These are phyloP conservation scores for Dinomys branickii DNA, from an alignment of 2,113 vertebrate genomes.

Conservation along the genomic window DNA sequence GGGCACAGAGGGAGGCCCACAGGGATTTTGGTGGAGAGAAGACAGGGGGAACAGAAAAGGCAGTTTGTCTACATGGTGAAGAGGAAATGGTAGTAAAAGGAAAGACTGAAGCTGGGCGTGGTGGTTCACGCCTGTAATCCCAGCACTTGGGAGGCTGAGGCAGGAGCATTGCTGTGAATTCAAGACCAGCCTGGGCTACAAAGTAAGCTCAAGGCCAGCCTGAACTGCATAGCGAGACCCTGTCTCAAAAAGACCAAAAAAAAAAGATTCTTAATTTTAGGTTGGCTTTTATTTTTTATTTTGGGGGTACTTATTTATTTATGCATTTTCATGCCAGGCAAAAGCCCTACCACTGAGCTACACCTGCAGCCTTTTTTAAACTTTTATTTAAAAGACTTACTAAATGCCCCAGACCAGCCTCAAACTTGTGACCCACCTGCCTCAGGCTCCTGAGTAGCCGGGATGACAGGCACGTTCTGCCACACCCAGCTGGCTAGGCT, in stretches of 20 bases:
- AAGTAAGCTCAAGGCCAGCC: no score
- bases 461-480: neutral
- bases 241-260: no score
- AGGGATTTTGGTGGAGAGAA: neutral
- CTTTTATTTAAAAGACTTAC: neutral
- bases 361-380: neutral
- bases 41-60: no score
- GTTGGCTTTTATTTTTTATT: neutral
- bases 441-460: neutral
- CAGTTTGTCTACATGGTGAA: neutral
- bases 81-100: neutral
- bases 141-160: no score
- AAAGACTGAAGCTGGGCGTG: no score
- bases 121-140: no score
- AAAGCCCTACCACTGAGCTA: neutral
- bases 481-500: neutral
- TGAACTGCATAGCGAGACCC: no score
- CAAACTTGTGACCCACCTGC: neutral
- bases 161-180: no score
- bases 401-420: neutral
- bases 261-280: no score
- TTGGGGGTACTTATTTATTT: neutral
- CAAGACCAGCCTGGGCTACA: no score
- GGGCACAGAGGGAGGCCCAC: neutral
- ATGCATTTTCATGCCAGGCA: neutral